Conservation (phyloP, 2,888 invertebrate species). For the Cordilura impudica region DNA sequence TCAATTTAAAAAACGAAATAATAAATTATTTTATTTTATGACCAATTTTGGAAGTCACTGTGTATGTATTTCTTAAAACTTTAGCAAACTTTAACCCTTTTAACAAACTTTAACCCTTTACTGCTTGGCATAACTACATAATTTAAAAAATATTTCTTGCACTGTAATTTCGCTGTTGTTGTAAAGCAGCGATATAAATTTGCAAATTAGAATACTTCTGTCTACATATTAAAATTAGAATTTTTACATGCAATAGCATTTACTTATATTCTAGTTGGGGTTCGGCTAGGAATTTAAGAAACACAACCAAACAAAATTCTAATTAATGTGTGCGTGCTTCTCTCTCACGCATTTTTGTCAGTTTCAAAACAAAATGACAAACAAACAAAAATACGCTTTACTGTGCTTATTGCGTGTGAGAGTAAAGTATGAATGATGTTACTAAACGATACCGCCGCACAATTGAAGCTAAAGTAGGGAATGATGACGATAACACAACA, state of each 20-base stretch:
- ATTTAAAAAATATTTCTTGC: no score
- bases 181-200: not conserved
- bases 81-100: no score
- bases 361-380: slow-evolving; percentile 39
- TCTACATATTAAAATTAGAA: slow-evolving; percentile 37
- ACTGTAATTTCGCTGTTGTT: no score
- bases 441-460: slow-evolving; percentile 16
- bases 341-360: not conserved
- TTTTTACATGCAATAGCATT: slow-evolving; percentile 46
- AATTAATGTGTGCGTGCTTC: slow-evolving; percentile 3
- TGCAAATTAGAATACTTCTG: slow-evolving; percentile 24
- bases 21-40: no score
- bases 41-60: no score
- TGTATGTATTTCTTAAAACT: no score
- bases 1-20: no score
- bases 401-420: not conserved
- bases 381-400: slow-evolving; percentile 27
- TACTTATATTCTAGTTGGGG: slow-evolving; percentile 35
- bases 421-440: slow-evolving; percentile 26
- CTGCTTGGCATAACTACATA: no score
- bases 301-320: slow-evolving; percentile 5
- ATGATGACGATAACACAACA: slow-evolving; percentile 13
- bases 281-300: slow-evolving; percentile 42
- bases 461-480: slow-evolving; percentile 13
- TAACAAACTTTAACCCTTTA: no score